Percentiles rank a stretch among this genome's conserved stretches.
These are phyloP conservation scores for Terrapene triunguis DNA, from an alignment of 2,113 vertebrate genomes.

Conservation along the genomic window DNA sequence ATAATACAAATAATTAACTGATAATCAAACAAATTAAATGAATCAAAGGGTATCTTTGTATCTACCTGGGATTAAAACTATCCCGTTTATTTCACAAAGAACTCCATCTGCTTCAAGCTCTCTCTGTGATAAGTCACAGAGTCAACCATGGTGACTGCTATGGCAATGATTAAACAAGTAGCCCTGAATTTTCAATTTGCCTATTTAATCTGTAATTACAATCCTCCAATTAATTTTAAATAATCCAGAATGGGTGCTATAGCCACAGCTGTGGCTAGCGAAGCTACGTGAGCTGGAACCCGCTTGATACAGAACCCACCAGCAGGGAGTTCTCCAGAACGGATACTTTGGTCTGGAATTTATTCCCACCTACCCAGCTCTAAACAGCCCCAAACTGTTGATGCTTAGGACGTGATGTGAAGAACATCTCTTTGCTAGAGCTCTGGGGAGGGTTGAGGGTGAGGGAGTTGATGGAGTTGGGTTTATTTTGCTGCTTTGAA, in stretches of 20 bases:
- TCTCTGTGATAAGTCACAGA: slow-evolving; percentile 5
- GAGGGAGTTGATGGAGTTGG: background rate
- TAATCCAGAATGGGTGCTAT: background rate
- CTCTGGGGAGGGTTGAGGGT: background rate
- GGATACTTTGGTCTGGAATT: rapidly evolving
- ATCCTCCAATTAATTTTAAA: slow-evolving; percentile 52
- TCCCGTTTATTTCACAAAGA: background rate
- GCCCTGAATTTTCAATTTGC: slow-evolving; percentile 65
- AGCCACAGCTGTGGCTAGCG: background rate
- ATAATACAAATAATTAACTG: background rate
- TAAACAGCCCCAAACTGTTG: background rate
- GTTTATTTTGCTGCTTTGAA: slow-evolving; percentile 21
- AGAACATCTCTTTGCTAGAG: background rate
- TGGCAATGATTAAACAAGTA: slow-evolving; percentile 68
- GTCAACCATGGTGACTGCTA: slow-evolving; percentile 8
- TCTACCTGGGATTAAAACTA: background rate
- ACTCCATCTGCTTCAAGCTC: slow-evolving; percentile 11
- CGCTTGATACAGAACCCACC: background rate
- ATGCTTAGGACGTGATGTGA: rapidly evolving
- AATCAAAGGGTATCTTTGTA: background rate
- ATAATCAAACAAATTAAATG: background rate
- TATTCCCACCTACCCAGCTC: background rate
- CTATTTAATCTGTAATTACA: background rate
- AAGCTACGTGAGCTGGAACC: background rate
- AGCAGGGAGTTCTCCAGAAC: background rate